These are phyloP conservation scores for Pristionchus entomophagus DNA, from an alignment of 2,888 invertebrate species.

Conservation along the genomic window DNA sequence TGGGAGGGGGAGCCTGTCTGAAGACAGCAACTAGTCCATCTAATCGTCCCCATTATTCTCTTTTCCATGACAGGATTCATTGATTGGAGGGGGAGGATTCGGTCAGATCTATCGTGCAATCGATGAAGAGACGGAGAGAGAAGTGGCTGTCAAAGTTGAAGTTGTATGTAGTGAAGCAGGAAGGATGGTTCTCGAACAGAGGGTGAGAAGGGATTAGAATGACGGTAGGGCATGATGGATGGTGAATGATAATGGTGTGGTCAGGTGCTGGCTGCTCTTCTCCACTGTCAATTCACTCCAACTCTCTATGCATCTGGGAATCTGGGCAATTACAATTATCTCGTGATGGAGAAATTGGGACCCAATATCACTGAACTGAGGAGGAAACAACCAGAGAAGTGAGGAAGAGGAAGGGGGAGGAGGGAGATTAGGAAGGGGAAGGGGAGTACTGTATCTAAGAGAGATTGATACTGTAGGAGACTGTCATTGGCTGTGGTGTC, in stretches of 20 bases:
- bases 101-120: slow-evolving; percentile 70
- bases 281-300: slow-evolving; percentile 31
- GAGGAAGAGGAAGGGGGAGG: not conserved
- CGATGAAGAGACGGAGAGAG: slow-evolving; percentile 54
- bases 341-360: slow-evolving; percentile 73
- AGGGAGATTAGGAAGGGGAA: not conserved
- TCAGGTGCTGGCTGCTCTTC: slow-evolving; percentile 20
- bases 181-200: slow-evolving; percentile 70
- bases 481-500: not conserved
- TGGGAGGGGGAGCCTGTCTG: too few relatives aligned
- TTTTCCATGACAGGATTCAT: too few relatives aligned
- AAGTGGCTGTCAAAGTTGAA: slow-evolving; percentile 72
- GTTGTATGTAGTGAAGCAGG: slow-evolving; percentile 64
- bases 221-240: not conserved
- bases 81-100: slow-evolving; percentile 73
- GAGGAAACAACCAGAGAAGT: slow-evolving; percentile 51
- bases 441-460: too few relatives aligned
- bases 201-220: slow-evolving; percentile 52
- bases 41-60: too few relatives aligned
- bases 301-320: slow-evolving; percentile 63
- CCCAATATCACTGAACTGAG: slow-evolving; percentile 68
- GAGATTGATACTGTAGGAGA: slow-evolving; percentile 21
- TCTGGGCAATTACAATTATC: slow-evolving; percentile 62
- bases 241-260: too few relatives aligned
- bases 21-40: too few relatives aligned